Conservation (phyloP, 2,888 invertebrate genomes). For the Parnassius glacialis region DNA sequence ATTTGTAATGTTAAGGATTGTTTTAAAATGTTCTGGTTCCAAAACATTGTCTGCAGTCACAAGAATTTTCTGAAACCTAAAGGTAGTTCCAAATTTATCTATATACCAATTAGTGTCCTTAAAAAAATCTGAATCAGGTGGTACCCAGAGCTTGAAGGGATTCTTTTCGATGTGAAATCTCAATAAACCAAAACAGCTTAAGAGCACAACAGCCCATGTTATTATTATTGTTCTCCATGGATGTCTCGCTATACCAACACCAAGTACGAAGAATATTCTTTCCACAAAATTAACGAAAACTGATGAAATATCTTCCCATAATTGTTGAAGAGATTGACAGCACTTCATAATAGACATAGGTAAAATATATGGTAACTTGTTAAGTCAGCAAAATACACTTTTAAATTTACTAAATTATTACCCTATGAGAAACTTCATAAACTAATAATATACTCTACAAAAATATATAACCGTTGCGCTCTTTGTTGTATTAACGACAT, state of each 20-base stretch:
- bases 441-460: no score
- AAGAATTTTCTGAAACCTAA: conserved; percentile 82
- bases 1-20: conserved; percentile 75
- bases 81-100: conserved; percentile 83
- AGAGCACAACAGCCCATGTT: conserved; percentile 77
- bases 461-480: no score
- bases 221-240: conserved; percentile 82
- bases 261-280: conserved; percentile 79
- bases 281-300: conserved; percentile 68
- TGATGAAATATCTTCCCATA: conserved; percentile 69
- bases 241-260: conserved; percentile 79
- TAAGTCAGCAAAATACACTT: not conserved
- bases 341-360: conserved; percentile 57
- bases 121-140: conserved; percentile 85
- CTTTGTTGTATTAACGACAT: not conserved
- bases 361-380: conserved; percentile 12
- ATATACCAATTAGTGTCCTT: conserved; percentile 87
- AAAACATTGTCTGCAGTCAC: conserved; percentile 85
- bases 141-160: conserved; percentile 89
- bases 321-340: conserved; percentile 57
- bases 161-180: conserved; percentile 87
- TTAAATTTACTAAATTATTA: no score
- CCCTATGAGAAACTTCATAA: no score
- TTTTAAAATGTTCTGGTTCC: conserved; percentile 79
- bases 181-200: conserved; percentile 83